Evolutionary conservation across 2,797 vertebrate genomes (phyloP).

Genomic region (Helarctos malayanus): DNA sequence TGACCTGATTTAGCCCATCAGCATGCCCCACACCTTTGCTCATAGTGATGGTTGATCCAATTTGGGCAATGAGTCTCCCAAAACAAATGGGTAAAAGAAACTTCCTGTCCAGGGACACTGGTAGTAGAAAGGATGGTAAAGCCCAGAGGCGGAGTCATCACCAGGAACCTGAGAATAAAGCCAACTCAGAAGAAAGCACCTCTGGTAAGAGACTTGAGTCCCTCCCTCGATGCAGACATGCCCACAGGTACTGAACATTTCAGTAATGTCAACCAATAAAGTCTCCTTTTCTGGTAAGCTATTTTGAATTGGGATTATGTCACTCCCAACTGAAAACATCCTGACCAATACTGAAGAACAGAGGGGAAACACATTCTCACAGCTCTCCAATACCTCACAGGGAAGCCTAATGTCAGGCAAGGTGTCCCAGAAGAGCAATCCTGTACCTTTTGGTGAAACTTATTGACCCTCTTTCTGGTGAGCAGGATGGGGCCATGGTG

Average conservation of each 20-base stretch:
- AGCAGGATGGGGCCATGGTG: neutral
- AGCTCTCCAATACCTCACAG: neutral
- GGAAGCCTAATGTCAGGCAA: neutral
- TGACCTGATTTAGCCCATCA: neutral
- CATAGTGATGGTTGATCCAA: neutral
- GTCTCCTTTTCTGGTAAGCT: neutral
- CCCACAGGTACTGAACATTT: neutral
- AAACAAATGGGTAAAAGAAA: constrained; percentile 1
- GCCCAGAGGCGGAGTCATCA: neutral
- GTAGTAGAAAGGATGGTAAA: neutral
- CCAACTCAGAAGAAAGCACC: neutral
- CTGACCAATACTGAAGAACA: neutral
- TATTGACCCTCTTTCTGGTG: neutral
- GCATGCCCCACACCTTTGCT: neutral
- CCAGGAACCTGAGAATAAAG: constrained; percentile 14
- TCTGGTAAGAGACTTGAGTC: neutral
- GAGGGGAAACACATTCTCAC: neutral
- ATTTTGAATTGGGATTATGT: neutral
- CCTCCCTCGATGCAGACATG: neutral
- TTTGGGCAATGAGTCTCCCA: neutral
- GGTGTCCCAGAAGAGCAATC: neutral
- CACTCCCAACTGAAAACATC: neutral
- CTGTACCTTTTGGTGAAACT: no score
- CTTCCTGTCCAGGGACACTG: neutral
- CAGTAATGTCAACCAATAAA: neutral